A percentile compares a stretch with the other conserved stretches of the same genome.
These are phyloP conservation scores for Myopa tessellatipennis DNA, from an alignment of 2,888 invertebrate genomes.

Conservation along the genomic window DNA sequence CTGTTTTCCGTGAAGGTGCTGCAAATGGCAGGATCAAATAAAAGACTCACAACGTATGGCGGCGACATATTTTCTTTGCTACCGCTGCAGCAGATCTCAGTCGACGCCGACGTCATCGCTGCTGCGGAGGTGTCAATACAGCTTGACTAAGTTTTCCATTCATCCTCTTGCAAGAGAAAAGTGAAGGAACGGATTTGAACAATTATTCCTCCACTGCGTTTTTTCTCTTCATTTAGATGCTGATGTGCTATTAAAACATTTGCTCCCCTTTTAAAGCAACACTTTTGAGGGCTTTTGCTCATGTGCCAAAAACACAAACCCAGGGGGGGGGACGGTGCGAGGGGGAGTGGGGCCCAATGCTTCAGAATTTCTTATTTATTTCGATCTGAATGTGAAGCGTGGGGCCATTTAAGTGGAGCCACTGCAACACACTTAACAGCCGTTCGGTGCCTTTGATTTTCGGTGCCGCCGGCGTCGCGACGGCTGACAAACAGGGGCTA, in stretches of 20 bases:
- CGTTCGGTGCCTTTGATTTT: conserved; percentile 37
- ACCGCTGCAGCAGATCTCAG: neutral
- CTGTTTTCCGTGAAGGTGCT: neutral
- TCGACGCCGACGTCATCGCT: neutral
- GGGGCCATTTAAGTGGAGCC: conserved; percentile 9
- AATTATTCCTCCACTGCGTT: neutral
- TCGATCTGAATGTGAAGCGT: neutral
- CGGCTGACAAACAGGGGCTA: neutral
- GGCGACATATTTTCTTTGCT: neutral
- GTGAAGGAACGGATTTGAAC: neutral
- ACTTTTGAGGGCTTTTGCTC: no score
- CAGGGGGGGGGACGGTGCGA: no score
- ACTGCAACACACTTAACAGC: neutral
- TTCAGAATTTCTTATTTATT: neutral
- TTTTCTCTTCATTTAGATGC: neutral
- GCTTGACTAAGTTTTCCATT: neutral
- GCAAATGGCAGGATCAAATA: neutral
- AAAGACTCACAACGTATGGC: conserved; percentile 23
- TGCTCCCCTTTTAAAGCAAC: neutral
- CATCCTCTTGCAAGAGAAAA: neutral
- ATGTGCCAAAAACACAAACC: no score
- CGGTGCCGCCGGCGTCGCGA: conserved; percentile 16
- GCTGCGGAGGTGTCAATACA: neutral
- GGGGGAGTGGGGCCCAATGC: neutral
- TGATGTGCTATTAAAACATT: conserved; percentile 5